These are phyloP conservation scores for Diuraphis noxia DNA, from an alignment of 1,140 invertebrate species.

Conservation along the genomic window DNA sequence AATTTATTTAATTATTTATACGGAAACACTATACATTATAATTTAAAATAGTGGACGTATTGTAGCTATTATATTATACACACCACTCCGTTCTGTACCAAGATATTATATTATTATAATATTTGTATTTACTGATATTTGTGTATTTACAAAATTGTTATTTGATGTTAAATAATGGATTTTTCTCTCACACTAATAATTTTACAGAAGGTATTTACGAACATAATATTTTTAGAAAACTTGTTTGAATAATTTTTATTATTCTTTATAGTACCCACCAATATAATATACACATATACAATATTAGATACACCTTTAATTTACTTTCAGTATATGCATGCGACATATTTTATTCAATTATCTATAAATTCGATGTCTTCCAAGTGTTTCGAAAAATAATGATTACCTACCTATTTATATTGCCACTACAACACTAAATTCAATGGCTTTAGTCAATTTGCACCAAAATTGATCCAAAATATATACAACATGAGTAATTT, in stretches of 20 bases:
- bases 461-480: too few relatives aligned
- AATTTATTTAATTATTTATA: conserved; percentile 9
- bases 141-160: background rate
- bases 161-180: background rate
- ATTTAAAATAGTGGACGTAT: background rate
- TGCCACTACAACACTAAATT: background rate
- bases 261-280: background rate
- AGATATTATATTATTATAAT: conserved; percentile 5
- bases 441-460: too few relatives aligned
- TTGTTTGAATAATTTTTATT: background rate
- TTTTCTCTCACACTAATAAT: background rate
- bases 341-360: background rate
- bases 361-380: background rate
- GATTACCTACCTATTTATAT: background rate
- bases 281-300: background rate
- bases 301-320: background rate
- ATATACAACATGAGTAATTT: too few relatives aligned
- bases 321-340: background rate
- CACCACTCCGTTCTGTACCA: background rate
- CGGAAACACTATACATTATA: background rate
- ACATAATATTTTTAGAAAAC: conserved; percentile 1
- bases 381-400: background rate
- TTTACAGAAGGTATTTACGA: background rate
- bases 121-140: background rate
- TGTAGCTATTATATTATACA: background rate